Base-by-base conservation (phyloP, 2,888 invertebrate genomes). In the Lasioglossum vierecki region DNA sequence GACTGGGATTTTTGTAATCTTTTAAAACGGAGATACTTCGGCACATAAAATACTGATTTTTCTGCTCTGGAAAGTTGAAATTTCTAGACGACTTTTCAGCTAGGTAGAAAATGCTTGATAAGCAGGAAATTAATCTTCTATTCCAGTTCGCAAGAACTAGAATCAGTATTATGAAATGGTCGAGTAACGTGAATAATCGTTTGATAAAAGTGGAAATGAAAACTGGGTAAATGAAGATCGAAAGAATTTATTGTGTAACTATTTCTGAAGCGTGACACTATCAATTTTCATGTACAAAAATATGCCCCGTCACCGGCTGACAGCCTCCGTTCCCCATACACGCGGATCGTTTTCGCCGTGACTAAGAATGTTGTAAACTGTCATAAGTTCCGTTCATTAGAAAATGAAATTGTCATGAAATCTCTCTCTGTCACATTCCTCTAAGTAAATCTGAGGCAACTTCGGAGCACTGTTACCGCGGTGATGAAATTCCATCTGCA, bases 381-480 rank as follows among this genome's bases (percentile, higher is more conserved):
- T 53, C 73, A 18, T 22, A 53, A 53, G 73, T 73, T 73, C 22
- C 30, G 46, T 73, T 53, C 18, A 22, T 73, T 35, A 49, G 11
- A 22, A 49, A 53, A 53, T 35, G 73, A 30, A 73, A 53, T 73
- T 49, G 49, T 70, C 49, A 22, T 30, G 73, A 35, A 73, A 46
- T 26, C 46, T 30, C 30, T 26, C 35, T 35, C 35, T 35, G 41
- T 2, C 41, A n/a, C 70, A n/a, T 41, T 41, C 39, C 70, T 22
- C 39, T 41, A n/a, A 70, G 41, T n/a, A 70, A 70, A 70, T 70
- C 70, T 70, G 39, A 70, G n/a, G 70, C 22, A 70, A 41, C 41
- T 70, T 41, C 70, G 11, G n/a, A 11, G 11, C 70, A 2, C n/a
- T 41, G 70, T 70, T 70, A 70, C 41, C 41, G 22, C 70, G 70